These are phyloP conservation scores for Lapara coniferarum DNA, from an alignment of 2,888 invertebrate genomes.

Conservation along the genomic window DNA sequence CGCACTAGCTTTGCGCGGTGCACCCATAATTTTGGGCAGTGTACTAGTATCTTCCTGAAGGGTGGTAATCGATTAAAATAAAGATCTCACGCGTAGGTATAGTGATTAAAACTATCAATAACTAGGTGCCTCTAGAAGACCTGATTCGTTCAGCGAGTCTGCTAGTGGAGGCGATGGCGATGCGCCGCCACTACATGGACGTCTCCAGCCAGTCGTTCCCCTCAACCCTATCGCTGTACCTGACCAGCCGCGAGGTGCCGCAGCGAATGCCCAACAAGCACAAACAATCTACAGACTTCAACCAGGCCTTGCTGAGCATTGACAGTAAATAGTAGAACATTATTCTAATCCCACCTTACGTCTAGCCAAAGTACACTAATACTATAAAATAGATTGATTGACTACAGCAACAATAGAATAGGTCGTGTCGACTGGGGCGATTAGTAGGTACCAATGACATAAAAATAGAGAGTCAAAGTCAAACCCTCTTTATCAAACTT, in stretches of 20 bases:
- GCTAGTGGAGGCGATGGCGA: slow-evolving; percentile 91
- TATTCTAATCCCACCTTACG: too few species aligned
- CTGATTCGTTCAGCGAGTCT: slow-evolving; percentile 92
- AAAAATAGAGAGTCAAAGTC: too few species aligned
- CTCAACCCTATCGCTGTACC: slow-evolving; percentile 84
- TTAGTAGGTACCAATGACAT: too few species aligned
- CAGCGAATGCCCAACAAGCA: slow-evolving; percentile 31
- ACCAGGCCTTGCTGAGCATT: slow-evolving; percentile 86
- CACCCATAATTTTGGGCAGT: neutral
- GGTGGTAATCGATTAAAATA: too few species aligned
- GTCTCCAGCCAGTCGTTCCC: slow-evolving; percentile 92
- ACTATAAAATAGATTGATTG: neutral
- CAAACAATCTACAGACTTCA: slow-evolving; percentile 63
- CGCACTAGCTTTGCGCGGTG: neutral
- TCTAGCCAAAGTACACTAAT: neutral
- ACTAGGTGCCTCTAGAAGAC: slow-evolving; percentile 95
- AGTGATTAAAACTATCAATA: neutral
- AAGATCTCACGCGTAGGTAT: too few species aligned
- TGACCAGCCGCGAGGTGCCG: slow-evolving; percentile 42
- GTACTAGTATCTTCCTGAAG: too few species aligned
- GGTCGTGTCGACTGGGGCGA: too few species aligned
- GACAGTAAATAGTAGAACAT: neutral
- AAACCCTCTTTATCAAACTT: too few species aligned
- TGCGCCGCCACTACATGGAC: slow-evolving; percentile 95
- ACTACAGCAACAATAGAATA: too few species aligned